Base-by-base conservation (phyloP, 2,797 vertebrate genomes). In the Melanogrammus aeglefinus region DNA sequence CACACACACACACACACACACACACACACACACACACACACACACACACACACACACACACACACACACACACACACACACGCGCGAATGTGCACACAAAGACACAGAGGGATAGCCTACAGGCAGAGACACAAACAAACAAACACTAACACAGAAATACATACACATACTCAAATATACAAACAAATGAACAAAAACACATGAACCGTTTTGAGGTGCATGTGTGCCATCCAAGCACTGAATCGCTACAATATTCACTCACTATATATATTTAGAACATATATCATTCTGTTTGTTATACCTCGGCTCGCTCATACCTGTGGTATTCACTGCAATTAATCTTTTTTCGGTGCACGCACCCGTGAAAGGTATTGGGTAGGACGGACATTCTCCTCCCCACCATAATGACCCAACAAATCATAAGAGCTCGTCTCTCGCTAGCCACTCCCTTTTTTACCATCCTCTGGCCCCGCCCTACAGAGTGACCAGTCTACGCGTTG, bases 391-490 rank as follows among this genome's bases (percentile, higher is more conserved):
- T 7, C 76, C 39, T 78, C 81, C 80, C 77, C 80, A 4, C n/a
- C 77, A 16, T 39, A 9, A 3, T 21, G 13, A 13, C 29, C 18
- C 31, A 39, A 6, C 51, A 80, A 81, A 76, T 75, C 77, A 29
- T 80, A n/a, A 12, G 0, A 16, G n/a, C 29, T 1, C 2, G 4
- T 33, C 14, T 10, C 10, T 16, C 41, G 41, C 41, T 51, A 0
- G 78, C 78, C 85, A 77, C 87, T 86, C 89, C 90, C 81, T 78
- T 76, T 73, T 36, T 70, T 76, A 51, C 77, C 81, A 78, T 80
- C 47, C 77, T 47, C 24, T 72, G n/a, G 84, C 66, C 88, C 91
- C 88, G 86, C 66, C 77, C 76, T 63, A 27, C 69, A 33, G 75
- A 83, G 18, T 77, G 76, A 77, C 72, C 72, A 76, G 18, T 57